These are phyloP conservation scores for Phyllotreta cruciferae DNA, from an alignment of 2,888 invertebrate genomes.

Conservation along the genomic window DNA sequence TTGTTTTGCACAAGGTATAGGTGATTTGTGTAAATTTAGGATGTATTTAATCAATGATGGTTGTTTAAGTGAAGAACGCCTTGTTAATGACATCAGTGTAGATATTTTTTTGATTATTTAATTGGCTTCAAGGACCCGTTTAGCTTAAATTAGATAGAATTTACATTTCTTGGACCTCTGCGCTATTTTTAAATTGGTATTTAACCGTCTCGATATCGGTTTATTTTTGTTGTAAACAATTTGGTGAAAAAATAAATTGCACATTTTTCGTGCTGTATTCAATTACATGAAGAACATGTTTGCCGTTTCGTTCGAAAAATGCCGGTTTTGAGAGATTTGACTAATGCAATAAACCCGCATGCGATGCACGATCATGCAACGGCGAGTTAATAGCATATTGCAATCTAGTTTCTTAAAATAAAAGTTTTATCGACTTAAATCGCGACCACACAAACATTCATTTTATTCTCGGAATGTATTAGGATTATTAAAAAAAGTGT, in stretches of 20 bases:
- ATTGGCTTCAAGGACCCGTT: constrained; percentile 16
- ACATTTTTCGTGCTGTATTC: constrained; percentile 5
- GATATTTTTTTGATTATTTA: constrained; percentile 12
- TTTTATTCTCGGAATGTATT: too few relatives aligned
- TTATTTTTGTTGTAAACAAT: too few relatives aligned
- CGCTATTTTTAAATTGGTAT: too few relatives aligned
- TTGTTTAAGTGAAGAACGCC: constrained; percentile 7
- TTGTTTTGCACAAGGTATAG: too few relatives aligned
- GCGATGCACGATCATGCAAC: constrained; percentile 12
- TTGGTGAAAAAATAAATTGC: too few relatives aligned
- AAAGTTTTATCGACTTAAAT: too few relatives aligned
- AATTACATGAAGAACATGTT: constrained; percentile 11
- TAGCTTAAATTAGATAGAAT: constrained; percentile 8
- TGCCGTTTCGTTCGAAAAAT: constrained; percentile 6
- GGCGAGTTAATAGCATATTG: neutral
- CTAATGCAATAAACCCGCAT: constrained; percentile 14
- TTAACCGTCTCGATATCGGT: too few relatives aligned
- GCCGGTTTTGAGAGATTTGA: constrained; percentile 11
- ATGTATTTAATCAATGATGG: constrained; percentile 11
- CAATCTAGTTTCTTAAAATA: neutral
- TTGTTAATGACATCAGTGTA: constrained; percentile 10
- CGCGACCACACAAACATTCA: too few relatives aligned
- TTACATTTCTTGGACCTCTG: neutral
- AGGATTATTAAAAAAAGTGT: too few relatives aligned
- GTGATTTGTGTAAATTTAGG: too few relatives aligned